Conservation (phyloP, 2,113 vertebrate species). For the Phyllostomus discolor region DNA sequence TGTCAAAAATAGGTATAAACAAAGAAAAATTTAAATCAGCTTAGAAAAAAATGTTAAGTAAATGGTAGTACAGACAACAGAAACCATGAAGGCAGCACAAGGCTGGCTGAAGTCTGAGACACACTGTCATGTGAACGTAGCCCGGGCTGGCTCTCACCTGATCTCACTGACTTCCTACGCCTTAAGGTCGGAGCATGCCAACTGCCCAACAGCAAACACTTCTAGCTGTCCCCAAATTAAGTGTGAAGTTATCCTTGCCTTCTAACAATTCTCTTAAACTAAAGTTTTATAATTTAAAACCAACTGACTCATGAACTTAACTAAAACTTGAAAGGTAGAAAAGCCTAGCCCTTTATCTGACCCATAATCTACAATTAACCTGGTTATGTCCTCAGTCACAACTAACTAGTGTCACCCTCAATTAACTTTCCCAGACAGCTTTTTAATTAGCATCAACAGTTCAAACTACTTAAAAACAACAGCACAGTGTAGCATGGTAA, state of each 20-base stretch:
- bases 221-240: neutral
- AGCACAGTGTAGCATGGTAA: conserved; percentile 69
- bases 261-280: neutral
- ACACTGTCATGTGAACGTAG: neutral
- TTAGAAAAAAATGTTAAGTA: conserved; percentile 10
- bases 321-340: neutral
- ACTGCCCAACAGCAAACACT: neutral
- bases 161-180: neutral
- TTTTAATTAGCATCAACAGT: conserved; percentile 73
- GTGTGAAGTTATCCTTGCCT: neutral
- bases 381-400: conserved; percentile 56
- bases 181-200: neutral
- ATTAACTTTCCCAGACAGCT: conserved; percentile 72
- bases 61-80: neutral
- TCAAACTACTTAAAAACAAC: conserved; percentile 70
- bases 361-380: conserved; percentile 67
- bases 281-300: conserved; percentile 52
- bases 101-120: neutral
- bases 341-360: conserved; percentile 35
- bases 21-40: neutral
- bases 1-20: conserved; percentile 8
- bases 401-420: conserved; percentile 73
- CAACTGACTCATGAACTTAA: conserved; percentile 24
- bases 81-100: neutral
- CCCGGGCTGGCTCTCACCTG: neutral